Conservation (phyloP, 2,888 invertebrate species). For the Netelia melanura region DNA sequence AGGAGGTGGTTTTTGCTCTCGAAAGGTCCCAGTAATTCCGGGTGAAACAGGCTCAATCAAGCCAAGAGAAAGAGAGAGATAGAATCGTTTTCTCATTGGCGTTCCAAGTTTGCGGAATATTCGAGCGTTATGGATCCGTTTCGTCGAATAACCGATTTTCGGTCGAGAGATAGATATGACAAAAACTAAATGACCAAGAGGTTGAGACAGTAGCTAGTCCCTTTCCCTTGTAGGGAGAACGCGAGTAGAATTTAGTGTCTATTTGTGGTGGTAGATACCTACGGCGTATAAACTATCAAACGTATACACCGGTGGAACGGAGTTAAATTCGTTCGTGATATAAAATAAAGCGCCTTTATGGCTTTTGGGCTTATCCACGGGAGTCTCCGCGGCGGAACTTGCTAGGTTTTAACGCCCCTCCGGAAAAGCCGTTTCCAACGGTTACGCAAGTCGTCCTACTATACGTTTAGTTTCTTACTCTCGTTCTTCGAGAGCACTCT, state of each 20-base stretch:
- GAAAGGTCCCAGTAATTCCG: conserved; percentile 55
- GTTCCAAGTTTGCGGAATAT: conserved; percentile 2
- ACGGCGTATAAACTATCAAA: too few species aligned
- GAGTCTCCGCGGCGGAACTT: conserved; percentile 66
- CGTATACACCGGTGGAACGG: conserved; percentile 1
- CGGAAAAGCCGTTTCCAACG: conserved; percentile 23
- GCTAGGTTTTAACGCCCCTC: conserved; percentile 33
- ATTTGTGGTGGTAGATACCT: background rate
- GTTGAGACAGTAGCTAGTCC: background rate
- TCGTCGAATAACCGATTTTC: conserved; percentile 44
- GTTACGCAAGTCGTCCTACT: conserved; percentile 44
- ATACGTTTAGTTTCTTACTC: conserved; percentile 1
- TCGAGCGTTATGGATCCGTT: background rate
- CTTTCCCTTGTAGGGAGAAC: background rate
- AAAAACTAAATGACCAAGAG: conserved; percentile 15
- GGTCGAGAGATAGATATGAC: background rate
- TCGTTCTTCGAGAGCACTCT: background rate
- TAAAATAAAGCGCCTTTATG: conserved; percentile 77
- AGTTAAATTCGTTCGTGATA: conserved; percentile 80
- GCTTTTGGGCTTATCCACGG: conserved; percentile 56
- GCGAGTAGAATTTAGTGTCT: conserved; percentile 1
- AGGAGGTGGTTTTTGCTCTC: conserved; percentile 74
- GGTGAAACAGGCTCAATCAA: conserved; percentile 80
- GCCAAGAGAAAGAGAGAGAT: conserved; percentile 56
- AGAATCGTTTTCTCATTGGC: conserved; percentile 46